Percentiles rank a stretch among this genome's conserved stretches.
These are phyloP conservation scores for Orestias chungarensis DNA, from an alignment of 2,797 vertebrate genomes.

Conservation along the genomic window DNA sequence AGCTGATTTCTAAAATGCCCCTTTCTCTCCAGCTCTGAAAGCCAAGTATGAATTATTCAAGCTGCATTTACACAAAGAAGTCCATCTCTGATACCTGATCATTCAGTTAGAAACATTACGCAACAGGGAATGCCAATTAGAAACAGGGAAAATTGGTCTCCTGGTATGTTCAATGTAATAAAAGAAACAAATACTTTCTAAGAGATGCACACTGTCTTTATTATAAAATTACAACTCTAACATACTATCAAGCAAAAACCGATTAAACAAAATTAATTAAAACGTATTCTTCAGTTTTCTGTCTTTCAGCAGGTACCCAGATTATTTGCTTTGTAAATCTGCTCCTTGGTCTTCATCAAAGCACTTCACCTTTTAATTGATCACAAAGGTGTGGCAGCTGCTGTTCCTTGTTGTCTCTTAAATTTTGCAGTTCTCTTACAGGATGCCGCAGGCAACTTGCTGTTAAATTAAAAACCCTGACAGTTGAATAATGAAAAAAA, in stretches of 20 bases:
- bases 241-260: neutral
- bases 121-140: conserved; percentile 81
- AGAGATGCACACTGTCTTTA: conserved; percentile 22
- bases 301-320: neutral
- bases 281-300: too few relatives aligned
- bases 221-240: conserved; percentile 6
- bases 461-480: conserved; percentile 31
- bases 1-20: conserved; percentile 80
- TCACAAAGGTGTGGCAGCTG: conserved; percentile 32
- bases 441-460: conserved; percentile 40
- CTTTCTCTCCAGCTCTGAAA: conserved; percentile 72
- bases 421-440: conserved; percentile 1
- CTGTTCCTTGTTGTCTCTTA: conserved; percentile 21
- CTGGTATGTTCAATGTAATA: conserved; percentile 45
- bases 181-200: conserved; percentile 47
- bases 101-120: conserved; percentile 83
- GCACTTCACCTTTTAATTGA: conserved; percentile 25
- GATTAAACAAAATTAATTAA: neutral
- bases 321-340: neutral
- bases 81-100: conserved; percentile 83
- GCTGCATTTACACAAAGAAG: conserved; percentile 84
- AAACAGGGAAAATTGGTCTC: conserved; percentile 64
- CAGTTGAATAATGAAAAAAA: neutral
- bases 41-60: conserved; percentile 84
- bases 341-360: conserved; percentile 17